A percentile compares a stretch with the other conserved stretches of the same genome.
phyloP scores from a whole-genome alignment of 1,140 invertebrate species.

The Orchestia grillus region DNA sequence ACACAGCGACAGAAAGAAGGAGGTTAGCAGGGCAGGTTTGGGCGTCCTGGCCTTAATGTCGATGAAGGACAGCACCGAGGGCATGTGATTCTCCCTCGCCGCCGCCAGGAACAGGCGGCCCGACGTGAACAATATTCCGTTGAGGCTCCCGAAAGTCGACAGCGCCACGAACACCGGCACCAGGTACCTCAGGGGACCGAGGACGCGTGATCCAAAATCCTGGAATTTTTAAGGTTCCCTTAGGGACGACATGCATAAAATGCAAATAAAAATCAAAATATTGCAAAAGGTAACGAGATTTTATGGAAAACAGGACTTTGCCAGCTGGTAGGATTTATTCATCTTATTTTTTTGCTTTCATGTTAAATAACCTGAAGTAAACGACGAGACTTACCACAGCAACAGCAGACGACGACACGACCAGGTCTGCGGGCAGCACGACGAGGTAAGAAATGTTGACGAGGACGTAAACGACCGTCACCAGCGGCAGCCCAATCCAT shows the following conservation, averaged over 20 bases:
- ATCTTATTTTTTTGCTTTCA: background rate
- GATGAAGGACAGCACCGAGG: constrained; percentile 73
- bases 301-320: background rate
- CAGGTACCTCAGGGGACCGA: constrained; percentile 74
- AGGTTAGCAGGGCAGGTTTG: constrained; percentile 73
- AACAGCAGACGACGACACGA: constrained; percentile 88
- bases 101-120: constrained; percentile 72
- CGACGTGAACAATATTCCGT: constrained; percentile 77
- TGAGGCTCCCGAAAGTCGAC: constrained; percentile 77
- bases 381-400: constrained; percentile 82
- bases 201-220: constrained; percentile 74
- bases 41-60: constrained; percentile 73
- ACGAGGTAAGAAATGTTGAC: constrained; percentile 94
- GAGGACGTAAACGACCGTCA: constrained; percentile 90
- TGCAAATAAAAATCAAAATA: constrained; percentile 69
- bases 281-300: background rate
- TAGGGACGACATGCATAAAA: constrained; percentile 41
- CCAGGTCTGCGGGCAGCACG: constrained; percentile 84
- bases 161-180: constrained; percentile 77
- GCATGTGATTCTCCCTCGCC: constrained; percentile 74
- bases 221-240: constrained; percentile 69
- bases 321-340: background rate
- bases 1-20: constrained; percentile 81
- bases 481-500: constrained; percentile 89
- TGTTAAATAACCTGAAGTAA: background rate